These are phyloP conservation scores for Acanthurus leucopareius DNA, from an alignment of 2,797 vertebrate genomes.

Conservation along the genomic window DNA sequence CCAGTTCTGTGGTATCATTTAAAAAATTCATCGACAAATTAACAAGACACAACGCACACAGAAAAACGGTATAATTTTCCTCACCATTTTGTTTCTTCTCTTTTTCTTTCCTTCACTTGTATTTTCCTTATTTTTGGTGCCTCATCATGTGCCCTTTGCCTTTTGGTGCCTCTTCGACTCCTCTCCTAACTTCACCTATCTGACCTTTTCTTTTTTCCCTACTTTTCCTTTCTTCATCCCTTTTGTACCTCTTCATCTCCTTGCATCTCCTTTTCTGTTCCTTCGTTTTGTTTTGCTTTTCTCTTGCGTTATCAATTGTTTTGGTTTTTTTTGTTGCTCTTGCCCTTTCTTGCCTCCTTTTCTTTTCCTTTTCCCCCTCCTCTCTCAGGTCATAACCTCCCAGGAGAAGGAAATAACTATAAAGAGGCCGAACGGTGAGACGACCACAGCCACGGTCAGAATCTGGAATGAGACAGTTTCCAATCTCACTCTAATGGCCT, in stretches of 20 bases:
- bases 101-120: neutral
- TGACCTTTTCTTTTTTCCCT: neutral
- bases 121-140: neutral
- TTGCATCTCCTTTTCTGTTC: neutral
- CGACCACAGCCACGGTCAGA: slow-evolving; percentile 87
- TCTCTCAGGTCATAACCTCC: slow-evolving; percentile 87
- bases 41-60: neutral
- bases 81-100: rapidly evolving
- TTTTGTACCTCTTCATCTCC: rapidly evolving
- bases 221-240: neutral
- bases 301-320: too few species aligned
- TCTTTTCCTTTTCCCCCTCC: rapidly evolving
- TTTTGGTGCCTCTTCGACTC: too few species aligned
- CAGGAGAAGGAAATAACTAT: slow-evolving; percentile 91
- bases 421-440: slow-evolving; percentile 88
- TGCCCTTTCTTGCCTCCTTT: too few species aligned
- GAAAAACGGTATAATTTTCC: neutral
- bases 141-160: rapidly evolving
- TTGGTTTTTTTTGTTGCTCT: neutral
- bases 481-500: slow-evolving; percentile 90
- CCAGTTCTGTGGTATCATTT: neutral
- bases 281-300: neutral
- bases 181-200: rapidly evolving
- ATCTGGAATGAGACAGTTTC: slow-evolving; percentile 92
- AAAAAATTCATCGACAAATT: neutral